Evolutionary conservation across 1,140 invertebrate genomes (phyloP), one percentile per base, ranked within the genome.

Genomic region (Sesamia nonagrioides): DNA sequence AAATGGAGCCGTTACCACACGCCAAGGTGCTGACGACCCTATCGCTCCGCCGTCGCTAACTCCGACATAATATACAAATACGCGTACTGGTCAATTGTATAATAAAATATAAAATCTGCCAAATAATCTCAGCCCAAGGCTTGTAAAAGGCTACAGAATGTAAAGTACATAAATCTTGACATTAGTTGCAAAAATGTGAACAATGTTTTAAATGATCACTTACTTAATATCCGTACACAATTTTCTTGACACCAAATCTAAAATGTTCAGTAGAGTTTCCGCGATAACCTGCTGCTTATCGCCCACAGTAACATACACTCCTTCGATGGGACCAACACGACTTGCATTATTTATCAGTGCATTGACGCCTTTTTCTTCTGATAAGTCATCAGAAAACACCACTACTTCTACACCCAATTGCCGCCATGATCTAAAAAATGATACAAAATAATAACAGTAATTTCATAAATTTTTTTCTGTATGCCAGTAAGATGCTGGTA

Each of bases 191-290:
- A 37, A 37, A 3, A 37, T 7, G 37, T 37, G 37, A 37, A 7
- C 37, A 37, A 3, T 7, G 37, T 7, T 37, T 37, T 5, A 45
- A 1, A 8, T 45, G 8, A 45, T 6, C 9, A 74, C 37, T 78
- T 72, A 82, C 80, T 60, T 82, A 13, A 82, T 33, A n/a, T 58
- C 7, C 8, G 42, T 42, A 21, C 66, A 71, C 7, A 72, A n/a
- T 56, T 61, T 76, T 33, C 77, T 71, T 9, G 72, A 52, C 7
- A 56, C 68, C 15, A 35, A 17, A 40, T 80, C 78, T 11, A 81
- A 77, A 33, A 7, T 17, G 50, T 8, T 54, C 6, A 71, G 21
- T 52, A 54, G 18, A 13, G 27, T 15, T 37, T 71, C 68, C 6
- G 33, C 40, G 27, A 48, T 8, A 33, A 15, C 42, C 15, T 37